Evolutionary conservation across 2,113 vertebrate species (phyloP).

Genomic region (Salvator merianae): DNA sequence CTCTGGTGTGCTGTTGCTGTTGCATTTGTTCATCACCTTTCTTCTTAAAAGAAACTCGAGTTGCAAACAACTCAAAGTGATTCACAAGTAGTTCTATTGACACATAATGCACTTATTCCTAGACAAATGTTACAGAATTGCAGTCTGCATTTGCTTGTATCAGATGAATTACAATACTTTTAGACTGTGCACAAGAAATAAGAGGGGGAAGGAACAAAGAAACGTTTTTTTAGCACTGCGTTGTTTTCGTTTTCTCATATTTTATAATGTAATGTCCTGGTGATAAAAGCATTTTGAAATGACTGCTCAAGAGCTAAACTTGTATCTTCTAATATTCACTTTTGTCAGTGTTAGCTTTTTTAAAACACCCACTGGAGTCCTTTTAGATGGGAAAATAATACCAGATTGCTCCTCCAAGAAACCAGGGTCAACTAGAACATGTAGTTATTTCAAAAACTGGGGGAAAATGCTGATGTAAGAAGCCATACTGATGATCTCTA

Average conservation of each 20-base stretch:
- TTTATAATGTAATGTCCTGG: conserved; percentile 2
- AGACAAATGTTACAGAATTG: neutral
- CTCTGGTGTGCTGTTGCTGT: too few relatives aligned
- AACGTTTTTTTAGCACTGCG: neutral
- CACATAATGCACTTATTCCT: neutral
- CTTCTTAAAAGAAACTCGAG: too few relatives aligned
- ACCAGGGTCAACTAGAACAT: conserved; percentile 36
- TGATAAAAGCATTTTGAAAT: neutral
- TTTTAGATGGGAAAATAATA: neutral
- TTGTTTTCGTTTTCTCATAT: neutral
- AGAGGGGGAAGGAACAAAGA: neutral
- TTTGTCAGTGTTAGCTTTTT: neutral
- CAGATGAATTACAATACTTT: neutral
- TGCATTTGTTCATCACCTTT: too few relatives aligned
- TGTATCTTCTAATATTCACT: neutral
- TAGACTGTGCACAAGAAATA: neutral
- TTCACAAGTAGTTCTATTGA: too few relatives aligned
- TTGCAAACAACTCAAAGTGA: too few relatives aligned
- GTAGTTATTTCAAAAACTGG: neutral
- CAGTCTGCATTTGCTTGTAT: neutral
- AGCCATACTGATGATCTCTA: conserved; percentile 21
- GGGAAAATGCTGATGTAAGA: conserved; percentile 36
- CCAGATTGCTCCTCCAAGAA: conserved; percentile 11
- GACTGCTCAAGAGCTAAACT: neutral
- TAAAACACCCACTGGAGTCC: rapidly evolving